phyloP scores from a whole-genome alignment of 2,113 vertebrate genomes.

The Otus sunia region DNA sequence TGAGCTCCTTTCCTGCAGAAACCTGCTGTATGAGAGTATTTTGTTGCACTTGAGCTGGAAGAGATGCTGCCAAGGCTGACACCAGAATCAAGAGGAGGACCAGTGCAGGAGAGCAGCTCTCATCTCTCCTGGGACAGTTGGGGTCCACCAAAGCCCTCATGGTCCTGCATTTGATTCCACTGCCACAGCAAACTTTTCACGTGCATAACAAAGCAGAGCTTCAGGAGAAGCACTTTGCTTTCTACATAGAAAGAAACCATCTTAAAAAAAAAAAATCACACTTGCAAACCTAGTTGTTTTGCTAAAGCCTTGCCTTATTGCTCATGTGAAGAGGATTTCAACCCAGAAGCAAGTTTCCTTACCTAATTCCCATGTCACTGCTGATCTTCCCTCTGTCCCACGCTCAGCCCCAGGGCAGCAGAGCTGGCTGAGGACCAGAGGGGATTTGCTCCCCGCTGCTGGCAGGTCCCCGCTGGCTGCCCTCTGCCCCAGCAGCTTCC shows the following conservation, averaged over 20 bases:
- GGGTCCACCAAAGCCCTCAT: not conserved
- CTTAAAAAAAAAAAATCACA: not conserved
- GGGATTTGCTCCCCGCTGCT: fast-evolving
- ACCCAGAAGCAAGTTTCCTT: not conserved
- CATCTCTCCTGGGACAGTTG: not conserved
- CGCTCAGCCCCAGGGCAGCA: not conserved
- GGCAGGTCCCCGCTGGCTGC: fast-evolving
- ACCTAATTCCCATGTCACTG: not conserved
- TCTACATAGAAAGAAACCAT: not conserved
- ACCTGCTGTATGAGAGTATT: not conserved
- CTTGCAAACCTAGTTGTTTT: not conserved
- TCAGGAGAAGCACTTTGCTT: not conserved
- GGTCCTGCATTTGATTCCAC: not conserved
- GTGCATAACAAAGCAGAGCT: fast-evolving
- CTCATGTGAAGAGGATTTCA: not conserved
- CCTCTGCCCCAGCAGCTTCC: not conserved
- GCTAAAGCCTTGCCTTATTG: not conserved
- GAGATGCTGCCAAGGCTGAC: not conserved
- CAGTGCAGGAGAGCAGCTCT: not conserved
- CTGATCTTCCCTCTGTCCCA: not conserved
- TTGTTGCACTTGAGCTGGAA: not conserved
- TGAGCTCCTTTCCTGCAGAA: not conserved
- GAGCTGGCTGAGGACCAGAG: not conserved
- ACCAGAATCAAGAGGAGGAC: not conserved
- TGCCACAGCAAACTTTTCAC: not conserved